Conservation (phyloP, 2,113 vertebrate genomes). For the Mobula birostris region DNA sequence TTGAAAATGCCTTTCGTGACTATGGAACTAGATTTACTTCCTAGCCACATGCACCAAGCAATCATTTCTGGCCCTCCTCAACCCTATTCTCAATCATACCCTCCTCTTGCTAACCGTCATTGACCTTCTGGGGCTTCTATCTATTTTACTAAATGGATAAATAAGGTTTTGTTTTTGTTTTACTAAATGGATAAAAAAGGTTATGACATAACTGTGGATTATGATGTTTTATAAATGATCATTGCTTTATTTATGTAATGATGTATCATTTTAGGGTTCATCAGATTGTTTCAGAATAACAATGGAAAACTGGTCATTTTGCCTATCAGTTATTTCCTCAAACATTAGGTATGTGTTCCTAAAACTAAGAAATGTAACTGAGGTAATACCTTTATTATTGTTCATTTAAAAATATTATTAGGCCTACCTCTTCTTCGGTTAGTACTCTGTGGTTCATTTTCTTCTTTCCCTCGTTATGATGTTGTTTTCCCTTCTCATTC, state of each 20-base stretch:
- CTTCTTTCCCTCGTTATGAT: slow-evolving; percentile 45
- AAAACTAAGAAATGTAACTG: not conserved
- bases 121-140: too few species aligned
- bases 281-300: not conserved
- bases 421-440: slow-evolving; percentile 70
- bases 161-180: not conserved
- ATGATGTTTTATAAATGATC: not conserved
- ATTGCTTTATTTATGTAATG: not conserved
- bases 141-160: not conserved
- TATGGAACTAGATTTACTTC: not conserved
- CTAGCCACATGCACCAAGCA: not conserved
- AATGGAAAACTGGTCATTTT: not conserved
- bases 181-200: not conserved
- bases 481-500: slow-evolving; percentile 48
- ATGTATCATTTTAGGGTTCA: not conserved
- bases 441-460: slow-evolving; percentile 56
- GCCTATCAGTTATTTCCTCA: not conserved
- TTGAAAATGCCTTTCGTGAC: not conserved
- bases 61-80: not conserved
- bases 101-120: too few species aligned
- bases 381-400: not conserved
- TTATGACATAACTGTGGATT: not conserved
- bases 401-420: not conserved
- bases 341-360: not conserved
- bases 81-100: not conserved